A percentile compares a stretch with the other conserved stretches of the same genome.
phyloP scores from a whole-genome alignment of 2,113 vertebrate genomes.

The Prunella fulvescens region DNA sequence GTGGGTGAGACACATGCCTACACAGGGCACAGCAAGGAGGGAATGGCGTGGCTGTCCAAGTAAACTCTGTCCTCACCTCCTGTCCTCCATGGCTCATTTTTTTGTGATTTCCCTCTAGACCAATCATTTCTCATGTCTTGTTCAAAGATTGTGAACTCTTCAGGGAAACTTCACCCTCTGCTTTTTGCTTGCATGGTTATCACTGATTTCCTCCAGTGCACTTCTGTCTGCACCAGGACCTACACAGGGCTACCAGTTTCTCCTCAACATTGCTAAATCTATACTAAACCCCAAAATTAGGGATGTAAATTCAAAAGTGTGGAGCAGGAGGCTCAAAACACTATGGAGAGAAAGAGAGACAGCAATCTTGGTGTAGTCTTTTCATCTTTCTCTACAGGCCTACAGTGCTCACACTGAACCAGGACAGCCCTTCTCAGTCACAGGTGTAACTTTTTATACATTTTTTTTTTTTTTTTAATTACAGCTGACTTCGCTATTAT shows the following conservation, averaged over 20 bases:
- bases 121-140: background rate
- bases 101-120: background rate
- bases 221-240: background rate
- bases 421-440: background rate
- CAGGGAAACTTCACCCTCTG: background rate
- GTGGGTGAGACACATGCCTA: background rate
- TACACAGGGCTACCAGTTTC: background rate
- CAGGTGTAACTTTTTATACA: too few relatives aligned
- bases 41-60: accelerated
- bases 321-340: accelerated
- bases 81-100: background rate
- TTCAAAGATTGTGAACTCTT: background rate
- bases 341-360: background rate
- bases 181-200: background rate
- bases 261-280: background rate
- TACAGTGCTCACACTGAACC: background rate
- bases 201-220: background rate
- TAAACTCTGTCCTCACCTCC: background rate
- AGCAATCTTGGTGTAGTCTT: background rate
- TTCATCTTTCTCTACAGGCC: background rate
- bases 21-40: background rate
- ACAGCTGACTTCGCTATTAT: background rate
- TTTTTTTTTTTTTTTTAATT: background rate
- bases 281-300: background rate
- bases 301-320: background rate